These are phyloP conservation scores for Drosophila picticornis DNA, from an alignment of 2,888 invertebrate genomes.

Conservation along the genomic window DNA sequence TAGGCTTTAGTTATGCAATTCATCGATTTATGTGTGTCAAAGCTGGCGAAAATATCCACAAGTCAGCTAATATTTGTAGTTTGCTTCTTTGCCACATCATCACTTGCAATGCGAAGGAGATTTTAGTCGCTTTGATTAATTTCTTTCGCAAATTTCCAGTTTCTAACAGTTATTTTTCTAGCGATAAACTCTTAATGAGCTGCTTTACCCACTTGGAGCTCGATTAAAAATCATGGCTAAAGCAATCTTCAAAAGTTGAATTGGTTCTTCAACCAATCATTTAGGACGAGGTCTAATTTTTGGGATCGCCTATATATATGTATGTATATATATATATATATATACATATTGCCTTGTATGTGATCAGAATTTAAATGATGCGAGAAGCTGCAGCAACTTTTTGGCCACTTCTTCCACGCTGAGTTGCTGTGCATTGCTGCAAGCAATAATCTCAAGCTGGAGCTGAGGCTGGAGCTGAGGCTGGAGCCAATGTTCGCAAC, in stretches of 20 bases:
- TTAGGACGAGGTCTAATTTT: neutral
- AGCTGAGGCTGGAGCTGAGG: neutral
- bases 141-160: neutral
- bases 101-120: neutral
- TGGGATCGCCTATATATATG: neutral
- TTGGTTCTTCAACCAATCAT: neutral
- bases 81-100: neutral
- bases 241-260: neutral
- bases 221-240: neutral
- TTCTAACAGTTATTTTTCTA: neutral
- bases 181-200: neutral
- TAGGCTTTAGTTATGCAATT: neutral
- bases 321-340: neutral
- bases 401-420: neutral
- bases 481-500: conserved; percentile 11
- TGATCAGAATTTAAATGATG: neutral
- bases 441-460: neutral
- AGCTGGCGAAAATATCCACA: neutral
- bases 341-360: neutral
- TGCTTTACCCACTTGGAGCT: neutral
- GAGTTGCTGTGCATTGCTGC: neutral
- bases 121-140: neutral
- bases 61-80: neutral
- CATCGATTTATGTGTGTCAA: neutral
- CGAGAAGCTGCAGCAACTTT: neutral